Base-by-base conservation (phyloP, 2,113 vertebrate species). In the Apodemus speciosus region DNA sequence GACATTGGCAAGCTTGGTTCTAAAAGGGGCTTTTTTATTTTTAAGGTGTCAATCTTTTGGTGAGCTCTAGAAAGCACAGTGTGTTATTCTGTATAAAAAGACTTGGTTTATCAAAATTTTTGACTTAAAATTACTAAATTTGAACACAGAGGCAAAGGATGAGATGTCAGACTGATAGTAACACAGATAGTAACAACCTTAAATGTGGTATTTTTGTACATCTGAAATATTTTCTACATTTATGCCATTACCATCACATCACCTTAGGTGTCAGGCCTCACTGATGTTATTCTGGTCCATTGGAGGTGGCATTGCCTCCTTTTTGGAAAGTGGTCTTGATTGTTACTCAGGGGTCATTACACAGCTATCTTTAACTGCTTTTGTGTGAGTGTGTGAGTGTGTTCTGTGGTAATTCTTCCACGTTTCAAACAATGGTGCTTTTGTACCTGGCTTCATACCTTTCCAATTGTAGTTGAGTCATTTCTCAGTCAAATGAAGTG, bases 41-140 rank as follows among this genome's bases (percentile, higher is more conserved):
- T 58, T 11, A 40, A 53, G 60, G 87, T 60, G 89, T 88, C 32
- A 91, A 18, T 58, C 43, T 93, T 88, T 90, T 84, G 21, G 27
- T 76, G 71, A 58, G 20, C 21, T 64, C 40, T 23, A 60, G 30
- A 32, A 81, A 60, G 6, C 9, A 27, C 2, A 15, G 14, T 35
- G 72, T 92, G 4, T 75, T 89, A 66, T 13, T 95, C 60, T 80
- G 85, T 73, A 46, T 69, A 85, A 89, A 2, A 77, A 6, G 1
- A 58, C 80, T 68, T 86, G n/a, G 35, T 32, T 60, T 89, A 60
- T 56, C 6, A 81, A 86, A 21, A 7, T 58, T 92, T 77, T 71
- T n/a, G 64, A 75, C 89, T 15, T 73, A 8, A 73, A 92, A 40
- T 88, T 76, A 6, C 21, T 85, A 60, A 89, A 49, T 81, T 21